These are phyloP conservation scores for Lanius ludovicianus DNA, from an alignment of 2,113 vertebrate species.

Conservation along the genomic window DNA sequence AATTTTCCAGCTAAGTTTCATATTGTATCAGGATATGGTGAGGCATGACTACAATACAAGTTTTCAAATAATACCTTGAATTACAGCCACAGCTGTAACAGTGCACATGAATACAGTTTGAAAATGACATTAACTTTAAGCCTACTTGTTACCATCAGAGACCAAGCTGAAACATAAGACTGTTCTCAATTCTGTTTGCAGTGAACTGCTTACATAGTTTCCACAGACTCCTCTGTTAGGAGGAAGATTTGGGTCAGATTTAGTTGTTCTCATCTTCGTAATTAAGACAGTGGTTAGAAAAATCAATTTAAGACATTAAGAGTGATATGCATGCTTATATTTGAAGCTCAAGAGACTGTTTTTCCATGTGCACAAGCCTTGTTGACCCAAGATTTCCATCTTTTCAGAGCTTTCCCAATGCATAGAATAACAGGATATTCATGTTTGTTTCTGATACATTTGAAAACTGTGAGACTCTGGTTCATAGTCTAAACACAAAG, in stretches of 20 bases:
- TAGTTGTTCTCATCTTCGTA: neutral
- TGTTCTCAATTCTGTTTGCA: neutral
- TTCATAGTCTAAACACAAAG: neutral
- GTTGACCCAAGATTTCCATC: neutral
- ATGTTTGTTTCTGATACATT: neutral
- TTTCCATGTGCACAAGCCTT: neutral
- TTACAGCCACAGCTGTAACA: neutral
- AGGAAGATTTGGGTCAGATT: neutral
- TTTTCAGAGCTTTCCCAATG: neutral
- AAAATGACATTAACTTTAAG: neutral
- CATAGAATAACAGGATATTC: neutral
- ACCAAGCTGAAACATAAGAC: neutral
- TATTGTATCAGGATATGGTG: neutral
- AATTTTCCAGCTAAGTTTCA: neutral
- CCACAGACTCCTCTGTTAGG: neutral
- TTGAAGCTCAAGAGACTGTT: neutral
- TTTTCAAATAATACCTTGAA: neutral
- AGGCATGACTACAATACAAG: neutral
- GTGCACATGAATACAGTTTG: neutral
- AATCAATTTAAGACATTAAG: neutral
- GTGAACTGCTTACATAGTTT: neutral
- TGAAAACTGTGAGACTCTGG: neutral
- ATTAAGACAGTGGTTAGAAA: neutral
- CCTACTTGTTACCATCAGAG: neutral
- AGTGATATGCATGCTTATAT: neutral